phyloP scores from a whole-genome alignment of 2,888 invertebrate species.

The Dicranocentrus wangi region DNA sequence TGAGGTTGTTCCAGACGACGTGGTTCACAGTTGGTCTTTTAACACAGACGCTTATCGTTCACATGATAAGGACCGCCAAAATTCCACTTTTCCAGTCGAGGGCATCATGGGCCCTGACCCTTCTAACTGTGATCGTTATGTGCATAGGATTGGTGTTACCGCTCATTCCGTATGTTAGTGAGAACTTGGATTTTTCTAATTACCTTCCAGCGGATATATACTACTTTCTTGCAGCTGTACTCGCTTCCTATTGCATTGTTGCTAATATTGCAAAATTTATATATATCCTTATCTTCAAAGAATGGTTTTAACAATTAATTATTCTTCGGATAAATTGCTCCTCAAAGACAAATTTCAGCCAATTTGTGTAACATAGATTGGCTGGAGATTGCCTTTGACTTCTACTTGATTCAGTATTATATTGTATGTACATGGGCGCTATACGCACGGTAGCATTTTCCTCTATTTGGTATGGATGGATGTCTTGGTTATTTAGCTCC shows the following conservation, averaged over 20 bases:
- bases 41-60: constrained; percentile 62
- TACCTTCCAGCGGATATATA: constrained; percentile 1
- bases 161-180: constrained; percentile 35
- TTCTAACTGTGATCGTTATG: constrained; percentile 48
- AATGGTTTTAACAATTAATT: constrained; percentile 58
- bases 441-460: too few species aligned
- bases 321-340: too few species aligned
- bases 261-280: constrained; percentile 64
- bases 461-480: too few species aligned
- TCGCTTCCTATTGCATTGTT: constrained; percentile 47
- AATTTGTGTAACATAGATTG: too few species aligned
- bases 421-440: too few species aligned
- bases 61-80: constrained; percentile 58
- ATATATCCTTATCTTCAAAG: constrained; percentile 52
- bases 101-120: constrained; percentile 39
- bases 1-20: constrained; percentile 48
- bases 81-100: constrained; percentile 59
- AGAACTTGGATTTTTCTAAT: constrained; percentile 26
- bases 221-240: constrained; percentile 34
- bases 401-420: too few species aligned
- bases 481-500: too few species aligned
- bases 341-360: too few species aligned
- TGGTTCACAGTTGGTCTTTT: constrained; percentile 64
- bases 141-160: constrained; percentile 44
- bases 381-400: too few species aligned